phyloP scores from a whole-genome alignment of 2,888 invertebrate species.

The Odontocerum albicorne region DNA sequence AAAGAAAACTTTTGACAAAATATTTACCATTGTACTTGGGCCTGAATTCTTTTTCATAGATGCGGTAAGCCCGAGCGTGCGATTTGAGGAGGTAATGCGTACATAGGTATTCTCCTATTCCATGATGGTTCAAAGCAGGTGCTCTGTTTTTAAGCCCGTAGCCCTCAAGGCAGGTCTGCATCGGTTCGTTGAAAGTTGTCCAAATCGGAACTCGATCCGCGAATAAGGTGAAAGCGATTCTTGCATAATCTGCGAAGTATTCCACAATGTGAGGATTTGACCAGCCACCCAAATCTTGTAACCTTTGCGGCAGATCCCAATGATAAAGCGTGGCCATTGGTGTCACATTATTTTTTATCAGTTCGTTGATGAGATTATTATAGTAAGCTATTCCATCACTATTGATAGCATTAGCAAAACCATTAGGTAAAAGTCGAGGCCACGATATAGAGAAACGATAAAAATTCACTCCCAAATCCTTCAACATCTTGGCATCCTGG shows the following conservation, averaged over 20 bases:
- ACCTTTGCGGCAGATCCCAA: conserved; percentile 68
- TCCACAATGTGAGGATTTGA: conserved; percentile 66
- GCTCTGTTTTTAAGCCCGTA: conserved; percentile 64
- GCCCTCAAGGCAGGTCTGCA: conserved; percentile 56
- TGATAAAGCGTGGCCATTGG: conserved; percentile 74
- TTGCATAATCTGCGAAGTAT: conserved; percentile 65
- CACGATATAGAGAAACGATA: conserved; percentile 78
- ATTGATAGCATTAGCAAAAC: conserved; percentile 66
- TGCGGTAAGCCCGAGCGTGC: conserved; percentile 69
- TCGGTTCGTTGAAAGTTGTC: conserved; percentile 80
- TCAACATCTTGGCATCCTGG: conserved; percentile 63
- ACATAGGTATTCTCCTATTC: conserved; percentile 67
- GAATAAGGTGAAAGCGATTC: conserved; percentile 61
- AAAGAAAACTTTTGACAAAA: conserved; percentile 1
- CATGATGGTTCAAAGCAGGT: conserved; percentile 60
- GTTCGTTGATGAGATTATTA: conserved; percentile 70
- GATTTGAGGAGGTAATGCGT: conserved; percentile 73
- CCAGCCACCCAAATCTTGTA: conserved; percentile 71
- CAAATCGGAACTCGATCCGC: conserved; percentile 68
- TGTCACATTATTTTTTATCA: conserved; percentile 65
- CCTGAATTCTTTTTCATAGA: conserved; percentile 63
- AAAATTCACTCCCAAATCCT: conserved; percentile 63
- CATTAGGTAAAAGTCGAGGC: conserved; percentile 73
- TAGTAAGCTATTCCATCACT: conserved; percentile 75
- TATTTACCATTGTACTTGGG: conserved; percentile 56